These are phyloP conservation scores for Henricia sp. DNA, from an alignment of 53 echinoderm and acorn worm species.

Conservation along the genomic window DNA sequence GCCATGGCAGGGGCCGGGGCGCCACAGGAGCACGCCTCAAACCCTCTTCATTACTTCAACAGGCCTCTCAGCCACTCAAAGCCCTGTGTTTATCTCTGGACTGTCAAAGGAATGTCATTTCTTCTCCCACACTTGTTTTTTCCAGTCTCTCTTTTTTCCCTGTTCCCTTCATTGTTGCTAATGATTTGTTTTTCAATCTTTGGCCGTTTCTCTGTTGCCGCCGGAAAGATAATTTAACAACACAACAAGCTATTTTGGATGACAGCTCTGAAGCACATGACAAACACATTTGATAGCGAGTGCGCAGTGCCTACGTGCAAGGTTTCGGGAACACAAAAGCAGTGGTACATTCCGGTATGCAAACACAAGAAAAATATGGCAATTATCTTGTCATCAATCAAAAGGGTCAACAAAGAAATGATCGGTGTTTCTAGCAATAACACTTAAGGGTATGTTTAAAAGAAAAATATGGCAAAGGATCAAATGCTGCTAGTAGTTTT, in stretches of 20 bases:
- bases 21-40: constrained; percentile 6
- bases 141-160: no score
- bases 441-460: background rate
- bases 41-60: background rate
- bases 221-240: background rate
- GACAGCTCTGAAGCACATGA: background rate
- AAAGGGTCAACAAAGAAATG: background rate
- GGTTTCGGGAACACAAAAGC: background rate
- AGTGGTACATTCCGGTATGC: constrained; percentile 5
- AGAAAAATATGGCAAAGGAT: no score
- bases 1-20: constrained; percentile 49
- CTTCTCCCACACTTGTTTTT: constrained; percentile 17
- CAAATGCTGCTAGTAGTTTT: no score
- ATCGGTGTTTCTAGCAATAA: no score
- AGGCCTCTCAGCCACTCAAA: constrained; percentile 23
- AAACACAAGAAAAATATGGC: background rate
- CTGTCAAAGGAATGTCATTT: constrained; percentile 45
- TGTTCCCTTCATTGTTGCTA: background rate
- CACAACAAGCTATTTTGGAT: background rate
- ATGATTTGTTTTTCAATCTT: constrained; percentile 27
- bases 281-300: background rate
- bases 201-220: background rate
- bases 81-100: constrained; percentile 52
- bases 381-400: background rate
- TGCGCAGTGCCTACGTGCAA: no score